These are phyloP conservation scores for Athene cunicularia DNA, from an alignment of 2,113 vertebrate genomes.

Conservation along the genomic window DNA sequence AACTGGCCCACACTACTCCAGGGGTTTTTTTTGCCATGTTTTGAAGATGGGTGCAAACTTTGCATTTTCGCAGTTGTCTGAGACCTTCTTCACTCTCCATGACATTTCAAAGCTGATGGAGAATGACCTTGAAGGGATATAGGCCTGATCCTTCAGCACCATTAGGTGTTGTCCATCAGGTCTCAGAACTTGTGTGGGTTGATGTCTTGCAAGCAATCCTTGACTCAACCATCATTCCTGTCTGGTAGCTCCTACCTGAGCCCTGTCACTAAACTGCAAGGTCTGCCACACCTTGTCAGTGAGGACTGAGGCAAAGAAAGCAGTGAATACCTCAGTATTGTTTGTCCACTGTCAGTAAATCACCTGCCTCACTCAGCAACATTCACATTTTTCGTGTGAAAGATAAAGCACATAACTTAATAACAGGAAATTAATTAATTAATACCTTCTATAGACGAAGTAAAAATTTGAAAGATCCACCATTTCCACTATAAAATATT, in stretches of 20 bases:
- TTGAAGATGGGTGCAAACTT: background rate
- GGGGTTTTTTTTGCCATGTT: background rate
- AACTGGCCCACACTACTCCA: background rate
- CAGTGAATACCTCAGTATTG: background rate
- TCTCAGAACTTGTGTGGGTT: background rate
- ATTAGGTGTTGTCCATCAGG: background rate
- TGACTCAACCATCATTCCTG: background rate
- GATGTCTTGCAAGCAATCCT: background rate
- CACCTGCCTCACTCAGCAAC: background rate
- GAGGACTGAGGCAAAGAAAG: background rate
- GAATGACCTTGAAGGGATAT: background rate
- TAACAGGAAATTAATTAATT: background rate
- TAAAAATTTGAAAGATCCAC: background rate
- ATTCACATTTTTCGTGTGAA: background rate
- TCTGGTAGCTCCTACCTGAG: background rate
- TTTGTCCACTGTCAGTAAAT: background rate
- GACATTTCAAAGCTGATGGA: background rate
- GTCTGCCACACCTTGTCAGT: background rate
- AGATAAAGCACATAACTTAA: background rate
- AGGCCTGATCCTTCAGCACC: accelerated
- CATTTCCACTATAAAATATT: background rate
- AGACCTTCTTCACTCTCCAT: background rate
- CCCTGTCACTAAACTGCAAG: background rate
- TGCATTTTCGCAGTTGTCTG: background rate
- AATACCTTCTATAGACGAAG: background rate